Conservation (phyloP, 2,113 vertebrate species). For the Cettia cetti region DNA sequence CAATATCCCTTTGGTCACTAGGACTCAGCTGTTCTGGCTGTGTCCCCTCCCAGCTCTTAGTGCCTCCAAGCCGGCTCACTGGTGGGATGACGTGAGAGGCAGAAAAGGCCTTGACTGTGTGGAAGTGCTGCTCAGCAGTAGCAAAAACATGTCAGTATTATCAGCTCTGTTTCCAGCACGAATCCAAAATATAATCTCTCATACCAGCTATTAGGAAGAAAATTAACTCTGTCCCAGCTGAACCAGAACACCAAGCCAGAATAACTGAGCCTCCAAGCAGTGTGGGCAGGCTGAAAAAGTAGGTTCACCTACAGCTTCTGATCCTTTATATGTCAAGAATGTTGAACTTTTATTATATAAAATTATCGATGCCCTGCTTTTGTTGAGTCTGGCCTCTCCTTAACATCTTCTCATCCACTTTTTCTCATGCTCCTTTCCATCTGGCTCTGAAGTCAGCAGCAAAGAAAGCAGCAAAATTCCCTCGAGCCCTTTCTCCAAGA, state of each 20-base stretch:
- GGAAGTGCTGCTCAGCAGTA: background rate
- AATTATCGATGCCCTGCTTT: background rate
- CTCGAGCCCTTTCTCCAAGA: background rate
- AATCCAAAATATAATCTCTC: background rate
- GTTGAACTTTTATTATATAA: background rate
- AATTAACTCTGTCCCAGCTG: background rate
- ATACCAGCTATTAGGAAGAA: background rate
- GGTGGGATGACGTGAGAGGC: background rate
- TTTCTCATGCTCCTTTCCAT: background rate
- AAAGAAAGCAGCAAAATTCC: background rate
- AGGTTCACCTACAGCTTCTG: background rate
- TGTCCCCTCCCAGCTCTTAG: background rate
- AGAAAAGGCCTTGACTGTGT: background rate
- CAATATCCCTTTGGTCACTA: background rate
- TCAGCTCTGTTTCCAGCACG: background rate
- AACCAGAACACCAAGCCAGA: background rate
- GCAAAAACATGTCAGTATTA: background rate
- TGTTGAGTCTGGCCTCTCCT: background rate
- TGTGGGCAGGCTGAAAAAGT: background rate
- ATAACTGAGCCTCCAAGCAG: background rate
- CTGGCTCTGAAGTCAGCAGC: background rate
- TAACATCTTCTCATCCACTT: background rate
- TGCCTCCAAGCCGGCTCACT: background rate
- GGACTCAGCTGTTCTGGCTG: background rate
- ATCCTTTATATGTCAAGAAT: background rate